Evolutionary conservation across 1,140 invertebrate genomes (phyloP), one percentile per base, ranked within the genome.

Genomic region (Lamellibrachia luymesi): DNA sequence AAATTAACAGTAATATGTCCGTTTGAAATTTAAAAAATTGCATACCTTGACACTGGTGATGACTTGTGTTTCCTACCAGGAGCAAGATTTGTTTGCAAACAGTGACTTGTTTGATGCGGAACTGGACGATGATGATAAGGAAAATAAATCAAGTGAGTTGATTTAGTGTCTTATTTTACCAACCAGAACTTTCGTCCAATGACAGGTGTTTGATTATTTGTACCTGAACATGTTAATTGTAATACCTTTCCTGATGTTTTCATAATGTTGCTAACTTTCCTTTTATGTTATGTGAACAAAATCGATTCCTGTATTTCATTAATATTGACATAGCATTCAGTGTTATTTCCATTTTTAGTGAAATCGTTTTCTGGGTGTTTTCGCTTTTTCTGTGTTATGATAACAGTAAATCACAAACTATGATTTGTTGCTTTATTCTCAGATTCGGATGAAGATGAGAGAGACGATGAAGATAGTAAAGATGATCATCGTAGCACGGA

Each of bases 41-140:
- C 25, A 80, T 80, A 80, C 7, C 4, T 17, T 8, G 64, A 80
- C 64, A 80, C 17, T 10, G 5, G 38, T 38, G 38, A 38, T 38
- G 38, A 38, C 38, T 38, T 38, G 4, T 80, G 13, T 80, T 80
- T 80, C 17, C 1, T 80, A 80, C 25, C 64, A 80, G 64, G 64
- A 80, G 64, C 64, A 80, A 22, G 64, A 80, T 80, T 80, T 80
- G 64, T 80, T 80, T 80, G 64, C 64, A 2, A 92, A 89, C n/a
- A 92, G 56, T 64, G 92, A 92, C 50, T 27, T 92, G 80, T 92
- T 92, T 92, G 92, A 92, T 90, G 56, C 92, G 27, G 92, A 92
- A 89, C 7, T 80, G 10, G 50, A 90, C 80, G 51, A 56, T 80
- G 80, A 90, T 1, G 50, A 92, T 17, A 49, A 49, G 52, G 92